Percentiles rank a stretch among this genome's conserved stretches.
Conservation (phyloP, 2,113 vertebrate species). For the Plestiodon gilberti region DNA sequence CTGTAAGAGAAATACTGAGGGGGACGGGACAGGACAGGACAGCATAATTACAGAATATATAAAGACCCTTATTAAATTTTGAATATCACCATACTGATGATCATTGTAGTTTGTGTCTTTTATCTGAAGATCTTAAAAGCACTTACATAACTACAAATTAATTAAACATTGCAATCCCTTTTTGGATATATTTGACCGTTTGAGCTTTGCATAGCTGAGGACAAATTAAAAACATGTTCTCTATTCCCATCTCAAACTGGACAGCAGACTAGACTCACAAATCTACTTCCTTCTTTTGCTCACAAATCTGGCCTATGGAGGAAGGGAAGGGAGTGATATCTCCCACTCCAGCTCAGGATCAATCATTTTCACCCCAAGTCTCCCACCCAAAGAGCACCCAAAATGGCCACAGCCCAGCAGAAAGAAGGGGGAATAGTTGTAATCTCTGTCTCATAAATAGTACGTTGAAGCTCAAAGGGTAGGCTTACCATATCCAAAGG, state of each 20-base stretch:
- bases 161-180: background rate
- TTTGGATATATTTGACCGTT: background rate
- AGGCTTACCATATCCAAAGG: too few relatives aligned
- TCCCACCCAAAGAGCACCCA: background rate
- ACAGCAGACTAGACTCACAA: background rate
- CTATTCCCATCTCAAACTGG: background rate
- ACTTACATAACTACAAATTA: background rate
- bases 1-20: background rate
- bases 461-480: background rate
- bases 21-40: too few relatives aligned
- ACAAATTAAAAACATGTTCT: background rate
- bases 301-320: background rate
- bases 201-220: too few relatives aligned
- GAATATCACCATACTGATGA: fast-evolving
- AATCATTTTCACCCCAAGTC: background rate
- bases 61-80: background rate
- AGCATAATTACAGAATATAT: background rate
- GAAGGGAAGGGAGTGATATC: background rate
- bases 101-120: background rate
- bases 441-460: background rate
- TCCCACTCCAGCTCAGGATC: background rate
- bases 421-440: background rate
- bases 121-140: background rate
- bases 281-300: background rate
- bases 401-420: background rate